Percentiles rank a stretch among this genome's conserved stretches.
phyloP scores from a whole-genome alignment of 2,113 vertebrate genomes.

The Stigmatopora argus region DNA sequence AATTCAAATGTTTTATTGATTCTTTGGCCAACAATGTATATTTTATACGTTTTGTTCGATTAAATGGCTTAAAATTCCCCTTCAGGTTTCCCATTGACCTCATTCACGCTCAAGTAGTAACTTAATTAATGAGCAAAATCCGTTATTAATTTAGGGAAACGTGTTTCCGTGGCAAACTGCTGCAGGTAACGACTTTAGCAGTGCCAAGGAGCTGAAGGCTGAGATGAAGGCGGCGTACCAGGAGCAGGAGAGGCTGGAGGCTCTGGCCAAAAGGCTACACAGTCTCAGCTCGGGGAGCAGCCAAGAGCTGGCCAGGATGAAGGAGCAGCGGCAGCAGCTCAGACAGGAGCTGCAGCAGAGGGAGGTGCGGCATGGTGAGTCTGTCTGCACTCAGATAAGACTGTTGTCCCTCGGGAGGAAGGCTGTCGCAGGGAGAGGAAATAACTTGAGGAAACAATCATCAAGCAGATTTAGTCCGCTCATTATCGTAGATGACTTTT shows the following conservation, averaged over 20 bases:
- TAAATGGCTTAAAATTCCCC: neutral
- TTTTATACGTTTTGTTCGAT: no score
- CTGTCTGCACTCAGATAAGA: neutral
- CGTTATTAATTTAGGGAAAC: conserved; percentile 42
- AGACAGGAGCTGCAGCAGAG: conserved; percentile 74
- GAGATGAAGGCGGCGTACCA: conserved; percentile 75
- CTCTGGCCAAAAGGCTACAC: conserved; percentile 71
- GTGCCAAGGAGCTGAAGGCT: conserved; percentile 79
- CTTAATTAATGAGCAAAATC: conserved; percentile 47
- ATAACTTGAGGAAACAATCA: neutral
- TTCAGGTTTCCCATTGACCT: neutral
- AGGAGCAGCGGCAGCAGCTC: conserved; percentile 72
- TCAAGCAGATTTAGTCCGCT: neutral
- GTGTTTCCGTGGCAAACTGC: conserved; percentile 25
- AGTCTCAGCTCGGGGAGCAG: conserved; percentile 68
- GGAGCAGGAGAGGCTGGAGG: conserved; percentile 78
- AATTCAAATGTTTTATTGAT: neutral
- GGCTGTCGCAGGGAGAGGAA: neutral
- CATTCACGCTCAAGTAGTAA: conserved; percentile 31
- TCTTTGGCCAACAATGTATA: no score
- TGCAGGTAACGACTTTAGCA: conserved; percentile 80
- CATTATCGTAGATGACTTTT: neutral
- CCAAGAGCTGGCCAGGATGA: conserved; percentile 71
- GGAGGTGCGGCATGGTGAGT: conserved; percentile 77
- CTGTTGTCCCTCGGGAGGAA: neutral